Base-by-base conservation (phyloP, 2,113 vertebrate species). In the Scytalopus superciliaris region DNA sequence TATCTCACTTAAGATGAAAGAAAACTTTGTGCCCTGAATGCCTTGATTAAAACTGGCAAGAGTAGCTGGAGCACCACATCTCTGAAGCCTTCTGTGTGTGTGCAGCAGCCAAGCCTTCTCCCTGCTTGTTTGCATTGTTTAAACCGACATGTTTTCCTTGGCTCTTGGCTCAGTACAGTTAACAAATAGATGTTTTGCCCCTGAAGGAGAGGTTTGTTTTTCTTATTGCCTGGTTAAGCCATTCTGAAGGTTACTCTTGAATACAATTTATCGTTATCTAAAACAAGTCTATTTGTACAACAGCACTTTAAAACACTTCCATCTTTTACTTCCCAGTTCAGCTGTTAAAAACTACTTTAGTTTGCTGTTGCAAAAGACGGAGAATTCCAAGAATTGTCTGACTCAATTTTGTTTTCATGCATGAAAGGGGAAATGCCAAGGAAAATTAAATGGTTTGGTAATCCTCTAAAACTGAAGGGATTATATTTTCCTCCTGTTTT, bases 141-240 rank as follows among this genome's bases (percentile, higher is more conserved):
- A 92, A 95, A 94, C 73, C 9, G 14, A 39, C 3, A 5, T 96
- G 90, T 89, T 97, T 87, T 90, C 92, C 70, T 96, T 96, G 94
- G 93, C 93, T 93, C 83, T 84, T 33, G 73, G 17, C 72, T 94
- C 68, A 19, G 76, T 70, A 76, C 89, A 77, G 70, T 94, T 96
- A 95, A 97, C 91, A 91, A 96, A 97, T 92, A 94, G 35, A 90
- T 93, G 93, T 92, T 97, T 96, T 95, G 83, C 90, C 85, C 81
- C 86, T 87, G 88, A 95, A 96, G 92, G 94, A 95, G 64, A 91
- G 62, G 88, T 93, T 96, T 97, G 90, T 96, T 97, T 96, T 95
- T 75, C 80, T 94, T 92, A 81, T 40, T 89, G 93, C 90, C 56
- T 80, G 56, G 28, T 64, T 96, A 95, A 97, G 89, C 88, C 79